phyloP scores from a whole-genome alignment of 2,888 invertebrate genomes.

The Patella depressa region DNA sequence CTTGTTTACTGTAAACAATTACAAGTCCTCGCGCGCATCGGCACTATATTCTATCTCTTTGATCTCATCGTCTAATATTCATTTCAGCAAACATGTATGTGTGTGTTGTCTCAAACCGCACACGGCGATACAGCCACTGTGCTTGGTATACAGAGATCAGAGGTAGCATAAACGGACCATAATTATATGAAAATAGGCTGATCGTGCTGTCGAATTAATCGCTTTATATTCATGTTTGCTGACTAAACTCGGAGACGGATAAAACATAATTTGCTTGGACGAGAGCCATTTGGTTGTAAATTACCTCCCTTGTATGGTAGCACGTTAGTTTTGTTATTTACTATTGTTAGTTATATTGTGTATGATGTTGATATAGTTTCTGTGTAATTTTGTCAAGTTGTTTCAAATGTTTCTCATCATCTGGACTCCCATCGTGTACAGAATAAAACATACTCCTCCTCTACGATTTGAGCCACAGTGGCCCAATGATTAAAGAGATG shows the following conservation, averaged over 20 bases:
- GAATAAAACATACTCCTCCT: no score
- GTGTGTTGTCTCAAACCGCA: constrained; percentile 2
- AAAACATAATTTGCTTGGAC: neutral
- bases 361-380: no score
- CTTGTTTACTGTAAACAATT: constrained; percentile 8
- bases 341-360: no score
- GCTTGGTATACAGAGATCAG: neutral
- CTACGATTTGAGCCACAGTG: no score
- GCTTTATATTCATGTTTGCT: constrained; percentile 2
- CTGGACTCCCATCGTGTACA: no score
- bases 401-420: no score
- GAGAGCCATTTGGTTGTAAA: no score
- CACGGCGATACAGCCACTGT: neutral
- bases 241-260: neutral
- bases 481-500: no score
- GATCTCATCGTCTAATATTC: constrained; percentile 3
- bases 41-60: neutral
- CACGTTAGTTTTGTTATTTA: no score
- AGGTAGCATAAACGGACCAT: neutral
- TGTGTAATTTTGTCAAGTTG: no score
- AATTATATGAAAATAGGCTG: constrained; percentile 10
- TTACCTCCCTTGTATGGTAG: no score
- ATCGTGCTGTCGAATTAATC: constrained; percentile 6
- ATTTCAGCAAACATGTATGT: constrained; percentile 7
- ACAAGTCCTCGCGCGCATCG: neutral